phyloP scores from a whole-genome alignment of 2,888 invertebrate genomes.

The Pomacea canaliculata region DNA sequence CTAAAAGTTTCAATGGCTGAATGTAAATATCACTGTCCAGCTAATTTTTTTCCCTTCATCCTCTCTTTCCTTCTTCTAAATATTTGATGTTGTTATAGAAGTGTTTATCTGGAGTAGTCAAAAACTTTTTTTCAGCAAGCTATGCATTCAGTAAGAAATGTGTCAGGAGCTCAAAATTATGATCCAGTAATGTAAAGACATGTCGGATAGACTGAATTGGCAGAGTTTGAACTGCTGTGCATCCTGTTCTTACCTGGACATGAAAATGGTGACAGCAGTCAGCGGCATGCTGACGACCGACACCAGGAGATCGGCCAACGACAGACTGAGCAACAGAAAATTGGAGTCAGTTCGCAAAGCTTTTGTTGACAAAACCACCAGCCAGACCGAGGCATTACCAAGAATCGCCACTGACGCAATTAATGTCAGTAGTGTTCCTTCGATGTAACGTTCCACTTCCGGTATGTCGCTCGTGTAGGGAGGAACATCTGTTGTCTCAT shows the following conservation, averaged over 20 bases:
- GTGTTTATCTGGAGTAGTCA: too few species aligned
- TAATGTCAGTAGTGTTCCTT: slow-evolving; percentile 36
- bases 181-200: too few species aligned
- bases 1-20: too few species aligned
- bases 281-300: slow-evolving; percentile 60
- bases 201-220: too few species aligned
- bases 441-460: slow-evolving; percentile 15
- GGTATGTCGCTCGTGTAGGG: slow-evolving; percentile 10
- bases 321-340: slow-evolving; percentile 51
- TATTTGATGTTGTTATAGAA: too few species aligned
- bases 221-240: too few species aligned
- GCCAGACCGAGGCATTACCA: slow-evolving; percentile 54
- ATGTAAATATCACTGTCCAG: too few species aligned
- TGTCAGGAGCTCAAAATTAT: too few species aligned
- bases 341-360: slow-evolving; percentile 49
- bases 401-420: slow-evolving; percentile 43
- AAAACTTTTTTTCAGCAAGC: too few species aligned
- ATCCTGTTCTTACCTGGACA: slow-evolving; percentile 23
- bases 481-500: background rate
- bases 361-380: slow-evolving; percentile 43
- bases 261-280: slow-evolving; percentile 44
- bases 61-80: too few species aligned
- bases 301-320: slow-evolving; percentile 57
- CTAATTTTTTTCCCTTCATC: too few species aligned
- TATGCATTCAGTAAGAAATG: too few species aligned